Evolutionary conservation across 2,797 vertebrate genomes (phyloP), one percentile per base, ranked within the genome.

Genomic region (Falco peregrinus): DNA sequence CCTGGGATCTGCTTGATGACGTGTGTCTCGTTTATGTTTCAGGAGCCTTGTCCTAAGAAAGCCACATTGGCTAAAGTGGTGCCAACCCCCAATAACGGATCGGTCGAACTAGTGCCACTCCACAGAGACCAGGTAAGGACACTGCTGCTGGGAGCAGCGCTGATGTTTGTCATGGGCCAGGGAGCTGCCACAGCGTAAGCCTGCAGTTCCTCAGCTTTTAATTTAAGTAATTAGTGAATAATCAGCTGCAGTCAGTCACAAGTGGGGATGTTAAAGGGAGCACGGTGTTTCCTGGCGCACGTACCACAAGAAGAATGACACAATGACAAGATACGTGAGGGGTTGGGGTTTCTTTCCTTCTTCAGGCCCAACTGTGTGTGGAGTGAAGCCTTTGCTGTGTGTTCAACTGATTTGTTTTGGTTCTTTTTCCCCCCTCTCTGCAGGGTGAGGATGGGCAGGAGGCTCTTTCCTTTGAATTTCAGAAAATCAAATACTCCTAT

Each of bases 61-160:
- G 99, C 98, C 12, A 99, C 98, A 0, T 96, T 99, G 67, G 99
- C 99, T 53, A 99, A 99, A 97, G 99, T 99, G 25, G 98, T 99
- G 74, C 99, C 99, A 1, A 99, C 98, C 10, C 99, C 99, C 12
- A 99, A 99, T 96, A 99, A 99, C 3, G 99, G 99, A 53, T 99
- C 99, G 37, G 98, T 98, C 4, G 99, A 99, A 80, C 97, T 99
- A 3, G 99, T 99, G 95, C 96, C 98, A 3, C 98, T 99, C 33
- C 98, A 99, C 78, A 98, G 99, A 48, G 99, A 99, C 78, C 97
- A 98, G 99, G 99, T 99, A 84, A 97, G 98, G 78, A 71, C 6
- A 3, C 7, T 1, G 39, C 48, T 19, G 11, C 10, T 4, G 9
- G n/a, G 41, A 39, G 53, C 18, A 37, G 43, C 24, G 5, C 17